A percentile compares a stretch with the other conserved stretches of the same genome.
phyloP scores from a whole-genome alignment of 23 tunicate species.

The Aplidium turbinatum region DNA sequence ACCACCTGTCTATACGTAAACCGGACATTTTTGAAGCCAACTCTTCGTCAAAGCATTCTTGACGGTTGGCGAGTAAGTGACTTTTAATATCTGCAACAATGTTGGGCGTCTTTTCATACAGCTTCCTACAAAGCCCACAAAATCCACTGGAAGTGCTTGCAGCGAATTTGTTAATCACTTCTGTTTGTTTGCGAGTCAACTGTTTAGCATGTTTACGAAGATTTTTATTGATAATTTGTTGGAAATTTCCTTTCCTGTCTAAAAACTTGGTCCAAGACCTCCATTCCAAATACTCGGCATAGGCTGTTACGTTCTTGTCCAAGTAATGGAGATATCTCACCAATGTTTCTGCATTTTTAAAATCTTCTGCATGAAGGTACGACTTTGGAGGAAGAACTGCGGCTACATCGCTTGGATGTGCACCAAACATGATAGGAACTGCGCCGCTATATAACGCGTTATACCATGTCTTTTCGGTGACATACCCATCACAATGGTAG shows the following conservation, averaged over 20 bases:
- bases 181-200: too few relatives aligned
- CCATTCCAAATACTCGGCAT: slow-evolving; percentile 42
- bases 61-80: too few relatives aligned
- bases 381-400: slow-evolving; percentile 40
- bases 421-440: slow-evolving; percentile 40
- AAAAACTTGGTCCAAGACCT: slow-evolving; percentile 21
- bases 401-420: slow-evolving; percentile 13
- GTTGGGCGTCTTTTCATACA: too few relatives aligned
- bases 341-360: not conserved
- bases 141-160: too few relatives aligned
- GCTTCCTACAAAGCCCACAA: too few relatives aligned
- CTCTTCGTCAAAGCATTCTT: too few relatives aligned
- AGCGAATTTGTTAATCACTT: too few relatives aligned
- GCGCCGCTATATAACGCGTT: slow-evolving; percentile 38
- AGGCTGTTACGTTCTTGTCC: slow-evolving; percentile 28
- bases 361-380: slow-evolving; percentile 35
- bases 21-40: too few relatives aligned
- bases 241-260: slow-evolving; percentile 21
- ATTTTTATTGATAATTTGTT: too few relatives aligned
- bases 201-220: too few relatives aligned
- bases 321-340: slow-evolving; percentile 20
- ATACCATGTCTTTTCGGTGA: slow-evolving; percentile 31
- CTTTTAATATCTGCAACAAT: too few relatives aligned
- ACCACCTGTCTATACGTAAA: too few relatives aligned
- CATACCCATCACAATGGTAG: slow-evolving; percentile 28